A percentile compares a stretch with the other conserved stretches of the same genome.
Evolutionary conservation across 2,797 vertebrate species (phyloP).

Genomic region (Falco cherrug): DNA sequence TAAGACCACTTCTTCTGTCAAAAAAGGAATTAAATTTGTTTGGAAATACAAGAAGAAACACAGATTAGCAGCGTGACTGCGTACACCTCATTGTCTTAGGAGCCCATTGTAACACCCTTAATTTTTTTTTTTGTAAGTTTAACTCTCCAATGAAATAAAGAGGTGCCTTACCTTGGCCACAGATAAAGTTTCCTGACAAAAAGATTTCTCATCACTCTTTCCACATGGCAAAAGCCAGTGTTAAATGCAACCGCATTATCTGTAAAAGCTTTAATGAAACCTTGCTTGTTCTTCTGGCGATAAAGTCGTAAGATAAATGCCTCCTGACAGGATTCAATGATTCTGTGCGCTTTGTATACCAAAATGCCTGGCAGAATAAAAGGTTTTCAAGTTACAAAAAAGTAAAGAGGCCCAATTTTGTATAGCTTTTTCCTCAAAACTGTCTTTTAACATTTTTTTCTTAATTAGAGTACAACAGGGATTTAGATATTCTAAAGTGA

Average conservation of each 20-base stretch:
- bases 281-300: conserved; percentile 96
- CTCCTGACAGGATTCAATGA: conserved; percentile 97
- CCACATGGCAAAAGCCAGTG: conserved; percentile 94
- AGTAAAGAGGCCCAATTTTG: background rate
- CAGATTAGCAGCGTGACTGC: background rate
- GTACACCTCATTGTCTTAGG: background rate
- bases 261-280: conserved; percentile 98
- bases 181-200: conserved; percentile 95
- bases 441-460: background rate
- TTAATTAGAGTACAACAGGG: background rate
- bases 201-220: conserved; percentile 97
- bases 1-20: background rate
- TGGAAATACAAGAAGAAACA: background rate
- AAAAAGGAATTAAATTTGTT: background rate
- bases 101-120: background rate
- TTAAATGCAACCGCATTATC: conserved; percentile 92
- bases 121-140: background rate
- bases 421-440: background rate
- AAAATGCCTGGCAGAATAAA: conserved; percentile 85
- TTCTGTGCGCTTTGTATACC: conserved; percentile 95
- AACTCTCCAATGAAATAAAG: background rate
- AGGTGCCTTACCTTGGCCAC: conserved; percentile 88
- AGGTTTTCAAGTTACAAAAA: background rate
- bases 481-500: background rate
- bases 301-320: conserved; percentile 96